A percentile compares a stretch with the other conserved stretches of the same genome.
phyloP scores from a whole-genome alignment of 2,113 vertebrate species.

The Plecotus auritus region DNA sequence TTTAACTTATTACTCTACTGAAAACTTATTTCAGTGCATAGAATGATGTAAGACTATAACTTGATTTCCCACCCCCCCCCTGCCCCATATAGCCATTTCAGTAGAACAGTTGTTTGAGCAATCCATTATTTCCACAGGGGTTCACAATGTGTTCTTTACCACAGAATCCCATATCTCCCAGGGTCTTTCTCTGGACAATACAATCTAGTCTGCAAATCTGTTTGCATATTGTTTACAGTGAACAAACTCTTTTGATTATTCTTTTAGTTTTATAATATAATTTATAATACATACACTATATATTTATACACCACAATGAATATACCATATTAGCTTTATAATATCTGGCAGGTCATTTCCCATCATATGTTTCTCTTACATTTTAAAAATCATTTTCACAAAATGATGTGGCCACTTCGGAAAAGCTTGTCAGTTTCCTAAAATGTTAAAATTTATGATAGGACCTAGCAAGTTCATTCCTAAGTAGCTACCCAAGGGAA shows the following conservation, averaged over 20 bases:
- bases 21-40: not conserved
- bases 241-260: not conserved
- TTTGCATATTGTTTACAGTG: not conserved
- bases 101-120: accelerated
- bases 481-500: not conserved
- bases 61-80: accelerated
- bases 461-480: not conserved
- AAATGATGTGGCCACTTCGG: not conserved
- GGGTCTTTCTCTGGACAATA: not conserved
- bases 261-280: not conserved
- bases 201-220: not conserved
- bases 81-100: not conserved
- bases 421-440: not conserved
- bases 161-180: not conserved
- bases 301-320: not conserved
- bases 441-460: not conserved
- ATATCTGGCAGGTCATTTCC: not conserved
- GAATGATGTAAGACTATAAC: not conserved
- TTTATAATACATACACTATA: not conserved
- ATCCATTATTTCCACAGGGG: not conserved
- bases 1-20: not conserved
- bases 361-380: not conserved
- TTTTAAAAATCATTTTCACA: not conserved
- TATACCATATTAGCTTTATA: not conserved
- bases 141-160: not conserved